phyloP scores from a whole-genome alignment of 2,113 vertebrate genomes.

The Piprites chloris region DNA sequence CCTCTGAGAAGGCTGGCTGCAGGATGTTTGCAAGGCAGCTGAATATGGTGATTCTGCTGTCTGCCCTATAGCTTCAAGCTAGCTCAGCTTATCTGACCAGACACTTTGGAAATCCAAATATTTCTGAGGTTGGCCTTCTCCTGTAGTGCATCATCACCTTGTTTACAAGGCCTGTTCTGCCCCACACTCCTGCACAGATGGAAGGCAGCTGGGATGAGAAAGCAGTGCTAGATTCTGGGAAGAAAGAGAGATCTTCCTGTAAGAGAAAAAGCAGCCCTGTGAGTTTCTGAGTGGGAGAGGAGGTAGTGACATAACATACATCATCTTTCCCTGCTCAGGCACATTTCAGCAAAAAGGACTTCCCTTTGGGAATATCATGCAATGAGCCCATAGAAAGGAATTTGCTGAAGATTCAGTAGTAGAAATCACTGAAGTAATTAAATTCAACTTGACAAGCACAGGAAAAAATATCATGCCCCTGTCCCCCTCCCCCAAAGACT shows the following conservation, averaged over 20 bases:
- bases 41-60: neutral
- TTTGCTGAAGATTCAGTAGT: neutral
- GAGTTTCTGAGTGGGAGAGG: neutral
- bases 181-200: neutral
- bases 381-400: neutral
- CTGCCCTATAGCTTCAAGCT: neutral
- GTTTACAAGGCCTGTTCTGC: constrained; percentile 14
- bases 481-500: neutral
- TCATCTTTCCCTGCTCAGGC: neutral
- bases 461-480: neutral
- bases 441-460: neutral
- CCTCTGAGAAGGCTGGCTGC: neutral
- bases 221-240: neutral
- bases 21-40: neutral
- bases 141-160: neutral
- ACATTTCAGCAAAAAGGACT: neutral
- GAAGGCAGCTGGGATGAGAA: constrained; percentile 3
- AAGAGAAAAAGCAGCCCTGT: neutral
- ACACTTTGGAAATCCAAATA: neutral
- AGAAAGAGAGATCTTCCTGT: neutral
- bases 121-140: constrained; percentile 10
- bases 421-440: neutral
- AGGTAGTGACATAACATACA: neutral
- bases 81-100: neutral
- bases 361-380: neutral